Conservation (phyloP, 2,113 vertebrate species). For the Lepus americanus region DNA sequence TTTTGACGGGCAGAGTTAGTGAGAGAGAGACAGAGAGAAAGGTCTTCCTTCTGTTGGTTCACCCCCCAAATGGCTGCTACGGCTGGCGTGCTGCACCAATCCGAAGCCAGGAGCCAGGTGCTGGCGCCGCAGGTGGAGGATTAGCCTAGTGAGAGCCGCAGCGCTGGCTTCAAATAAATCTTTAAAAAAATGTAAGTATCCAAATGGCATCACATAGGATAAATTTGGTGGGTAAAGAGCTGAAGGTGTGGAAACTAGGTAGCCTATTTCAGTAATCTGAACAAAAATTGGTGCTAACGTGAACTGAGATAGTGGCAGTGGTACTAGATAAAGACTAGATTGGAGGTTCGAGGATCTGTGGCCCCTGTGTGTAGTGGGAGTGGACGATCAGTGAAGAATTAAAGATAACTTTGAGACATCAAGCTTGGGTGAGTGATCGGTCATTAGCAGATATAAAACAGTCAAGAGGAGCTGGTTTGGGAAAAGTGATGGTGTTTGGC, state of each 20-base stretch:
- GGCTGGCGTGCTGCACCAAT: too few relatives aligned
- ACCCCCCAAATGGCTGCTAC: too few relatives aligned
- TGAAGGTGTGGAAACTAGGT: slow-evolving; percentile 36
- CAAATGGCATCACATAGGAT: slow-evolving; percentile 1
- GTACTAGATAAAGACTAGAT: neutral
- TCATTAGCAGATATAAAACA: slow-evolving; percentile 29
- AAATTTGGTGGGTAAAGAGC: slow-evolving; percentile 45
- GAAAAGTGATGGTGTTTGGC: slow-evolving; percentile 6
- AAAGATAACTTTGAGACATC: neutral
- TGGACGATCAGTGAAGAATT: slow-evolving; percentile 4
- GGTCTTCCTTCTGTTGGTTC: too few relatives aligned
- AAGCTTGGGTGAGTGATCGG: neutral
- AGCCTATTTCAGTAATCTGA: slow-evolving; percentile 4
- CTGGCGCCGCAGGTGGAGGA: too few relatives aligned
- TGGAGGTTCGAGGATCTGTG: slow-evolving; percentile 31
- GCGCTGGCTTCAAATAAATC: too few relatives aligned
- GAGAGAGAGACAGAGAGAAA: too few relatives aligned
- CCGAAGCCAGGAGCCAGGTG: too few relatives aligned
- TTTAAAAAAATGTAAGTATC: neutral
- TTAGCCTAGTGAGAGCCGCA: too few relatives aligned
- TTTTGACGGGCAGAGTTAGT: too few relatives aligned
- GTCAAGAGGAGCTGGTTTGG: slow-evolving; percentile 30
- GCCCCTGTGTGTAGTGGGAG: neutral
- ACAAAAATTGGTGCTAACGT: slow-evolving; percentile 4
- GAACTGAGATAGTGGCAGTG: neutral